phyloP scores from a whole-genome alignment of 30 jellyfish, hydroid and myxozoan genomes.

The Chironex yamaguchii region DNA sequence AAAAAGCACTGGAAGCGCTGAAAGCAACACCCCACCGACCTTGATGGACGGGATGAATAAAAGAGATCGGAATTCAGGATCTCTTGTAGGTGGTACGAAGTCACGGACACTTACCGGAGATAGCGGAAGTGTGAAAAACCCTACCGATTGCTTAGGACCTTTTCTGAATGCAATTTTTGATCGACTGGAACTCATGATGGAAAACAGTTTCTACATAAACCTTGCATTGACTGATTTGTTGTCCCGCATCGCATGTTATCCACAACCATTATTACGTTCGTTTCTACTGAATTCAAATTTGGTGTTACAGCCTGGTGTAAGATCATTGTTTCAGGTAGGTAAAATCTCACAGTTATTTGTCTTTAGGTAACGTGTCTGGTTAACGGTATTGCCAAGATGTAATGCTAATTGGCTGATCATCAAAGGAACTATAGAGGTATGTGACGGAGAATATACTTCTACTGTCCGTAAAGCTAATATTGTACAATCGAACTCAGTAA shows the following conservation, averaged over 20 bases:
- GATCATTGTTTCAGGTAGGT: slow-evolving; percentile 90
- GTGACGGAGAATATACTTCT: too few relatives aligned
- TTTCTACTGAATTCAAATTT: slow-evolving; percentile 86
- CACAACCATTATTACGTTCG: slow-evolving; percentile 95
- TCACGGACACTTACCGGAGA: not conserved
- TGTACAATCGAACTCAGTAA: too few relatives aligned
- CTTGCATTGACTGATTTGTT: slow-evolving; percentile 80
- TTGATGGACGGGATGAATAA: not conserved
- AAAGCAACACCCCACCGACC: too few relatives aligned
- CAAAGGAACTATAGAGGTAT: too few relatives aligned
- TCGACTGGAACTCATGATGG: slow-evolving; percentile 76
- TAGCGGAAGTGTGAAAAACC: not conserved
- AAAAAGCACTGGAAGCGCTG: not conserved
- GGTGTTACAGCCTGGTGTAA: slow-evolving; percentile 94
- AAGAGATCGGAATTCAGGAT: not conserved
- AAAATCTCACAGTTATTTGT: not conserved
- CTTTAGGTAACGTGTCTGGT: too few relatives aligned
- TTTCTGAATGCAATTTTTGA: slow-evolving; percentile 82
- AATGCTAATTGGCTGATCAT: too few relatives aligned
- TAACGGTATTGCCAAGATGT: too few relatives aligned
- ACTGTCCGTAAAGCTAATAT: too few relatives aligned
- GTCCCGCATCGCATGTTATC: slow-evolving; percentile 94
- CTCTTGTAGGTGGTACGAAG: not conserved
- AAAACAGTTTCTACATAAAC: slow-evolving; percentile 76
- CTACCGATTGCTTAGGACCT: slow-evolving; percentile 88